A percentile compares a stretch with the other conserved stretches of the same genome.
Evolutionary conservation across 2,888 invertebrate genomes (phyloP).

Genomic region (Tipula helvola): DNA sequence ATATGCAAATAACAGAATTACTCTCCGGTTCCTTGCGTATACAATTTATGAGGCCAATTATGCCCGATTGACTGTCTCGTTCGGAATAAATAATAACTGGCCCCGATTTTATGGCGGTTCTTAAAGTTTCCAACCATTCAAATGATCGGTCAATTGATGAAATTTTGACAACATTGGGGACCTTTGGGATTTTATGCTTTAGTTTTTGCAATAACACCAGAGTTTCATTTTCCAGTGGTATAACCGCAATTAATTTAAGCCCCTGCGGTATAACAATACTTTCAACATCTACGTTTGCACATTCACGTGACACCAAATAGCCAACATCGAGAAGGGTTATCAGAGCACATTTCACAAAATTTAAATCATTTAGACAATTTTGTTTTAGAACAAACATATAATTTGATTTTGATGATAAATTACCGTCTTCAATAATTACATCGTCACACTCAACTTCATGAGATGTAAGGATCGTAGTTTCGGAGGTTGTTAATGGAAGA

Average conservation of each 20-base stretch:
- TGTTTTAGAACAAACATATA: conserved; percentile 27
- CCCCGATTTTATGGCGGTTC: conserved; percentile 23
- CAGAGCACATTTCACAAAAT: conserved; percentile 37
- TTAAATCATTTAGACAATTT: conserved; percentile 21
- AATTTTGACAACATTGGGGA: conserved; percentile 23
- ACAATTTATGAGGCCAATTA: conserved; percentile 83
- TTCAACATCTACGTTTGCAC: conserved; percentile 37
- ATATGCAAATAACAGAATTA: conserved; percentile 45
- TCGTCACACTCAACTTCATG: conserved; percentile 33
- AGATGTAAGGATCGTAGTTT: conserved; percentile 41
- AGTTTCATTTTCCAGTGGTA: conserved; percentile 26
- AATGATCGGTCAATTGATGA: conserved; percentile 24
- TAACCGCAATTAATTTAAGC: conserved; percentile 23
- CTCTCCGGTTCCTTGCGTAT: conserved; percentile 69
- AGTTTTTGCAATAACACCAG: conserved; percentile 27
- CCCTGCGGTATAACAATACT: conserved; percentile 22
- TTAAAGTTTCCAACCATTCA: conserved; percentile 27
- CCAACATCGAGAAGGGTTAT: conserved; percentile 42
- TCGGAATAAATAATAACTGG: conserved; percentile 44
- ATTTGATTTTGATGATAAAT: conserved; percentile 33
- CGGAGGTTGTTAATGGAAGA: conserved; percentile 54
- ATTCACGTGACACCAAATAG: conserved; percentile 48
- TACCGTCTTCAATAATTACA: conserved; percentile 49
- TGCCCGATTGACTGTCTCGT: conserved; percentile 58
- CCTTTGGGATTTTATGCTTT: conserved; percentile 18